Percentiles rank a stretch among this genome's conserved stretches.
Evolutionary conservation across 2,888 invertebrate species (phyloP).

Genomic region (Macrophya annulata): DNA sequence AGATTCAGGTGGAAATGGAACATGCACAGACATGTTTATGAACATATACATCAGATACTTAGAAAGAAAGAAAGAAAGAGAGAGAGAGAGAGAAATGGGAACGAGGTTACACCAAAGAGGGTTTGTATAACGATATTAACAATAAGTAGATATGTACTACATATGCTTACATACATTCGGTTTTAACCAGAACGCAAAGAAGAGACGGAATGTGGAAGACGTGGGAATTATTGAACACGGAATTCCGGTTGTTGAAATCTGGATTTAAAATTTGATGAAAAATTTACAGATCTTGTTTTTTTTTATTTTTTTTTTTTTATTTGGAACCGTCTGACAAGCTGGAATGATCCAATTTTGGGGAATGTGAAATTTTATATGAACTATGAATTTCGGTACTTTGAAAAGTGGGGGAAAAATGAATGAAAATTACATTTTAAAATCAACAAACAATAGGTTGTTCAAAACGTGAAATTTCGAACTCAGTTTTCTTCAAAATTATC

Average conservation of each 20-base stretch:
- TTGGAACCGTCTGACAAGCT: neutral
- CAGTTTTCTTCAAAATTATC: neutral
- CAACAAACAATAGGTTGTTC: too few relatives aligned
- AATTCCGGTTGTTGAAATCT: neutral
- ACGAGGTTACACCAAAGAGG: constrained; percentile 25
- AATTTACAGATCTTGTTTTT: neutral
- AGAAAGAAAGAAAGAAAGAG: constrained; percentile 33
- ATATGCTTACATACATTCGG: neutral
- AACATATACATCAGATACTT: neutral
- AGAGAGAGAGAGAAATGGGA: constrained; percentile 29
- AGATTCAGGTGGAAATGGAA: neutral
- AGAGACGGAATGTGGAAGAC: neutral
- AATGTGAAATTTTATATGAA: too few relatives aligned
- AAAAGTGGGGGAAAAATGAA: neutral
- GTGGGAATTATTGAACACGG: neutral
- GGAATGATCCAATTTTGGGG: neutral
- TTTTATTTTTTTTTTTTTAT: neutral
- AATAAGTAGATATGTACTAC: neutral
- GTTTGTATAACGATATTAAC: constrained; percentile 9
- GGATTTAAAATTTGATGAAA: too few relatives aligned
- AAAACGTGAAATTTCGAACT: neutral
- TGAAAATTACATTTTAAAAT: too few relatives aligned
- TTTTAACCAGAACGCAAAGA: neutral
- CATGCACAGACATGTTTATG: neutral
- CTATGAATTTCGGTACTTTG: too few relatives aligned